Evolutionary conservation across 2,888 invertebrate species (phyloP).

Genomic region (Lamellibrachia satsuma): DNA sequence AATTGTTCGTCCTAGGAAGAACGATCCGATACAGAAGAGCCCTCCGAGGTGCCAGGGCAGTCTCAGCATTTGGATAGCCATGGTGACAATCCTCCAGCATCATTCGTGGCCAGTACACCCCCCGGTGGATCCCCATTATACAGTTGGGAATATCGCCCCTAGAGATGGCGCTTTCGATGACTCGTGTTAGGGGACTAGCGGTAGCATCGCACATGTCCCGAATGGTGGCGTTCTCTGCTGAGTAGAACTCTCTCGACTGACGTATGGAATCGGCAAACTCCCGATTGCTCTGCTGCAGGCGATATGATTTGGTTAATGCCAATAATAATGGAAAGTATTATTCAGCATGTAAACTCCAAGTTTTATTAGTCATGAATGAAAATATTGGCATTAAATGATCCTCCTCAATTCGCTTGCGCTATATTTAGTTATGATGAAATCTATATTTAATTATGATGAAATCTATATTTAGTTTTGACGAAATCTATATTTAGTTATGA

Average conservation of each 20-base stretch:
- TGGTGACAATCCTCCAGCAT: slow-evolving; percentile 38
- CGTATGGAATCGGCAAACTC: slow-evolving; percentile 48
- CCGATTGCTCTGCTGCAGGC: slow-evolving; percentile 29
- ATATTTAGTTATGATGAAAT: too few relatives aligned
- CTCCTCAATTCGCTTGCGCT: too few relatives aligned
- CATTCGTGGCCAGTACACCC: slow-evolving; percentile 59
- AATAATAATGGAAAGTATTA: not conserved
- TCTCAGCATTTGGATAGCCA: slow-evolving; percentile 43
- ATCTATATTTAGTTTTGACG: too few relatives aligned
- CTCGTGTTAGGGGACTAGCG: slow-evolving; percentile 38
- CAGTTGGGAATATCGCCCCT: slow-evolving; percentile 45
- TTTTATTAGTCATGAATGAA: not conserved
- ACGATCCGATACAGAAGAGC: slow-evolving; percentile 55
- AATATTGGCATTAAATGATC: too few relatives aligned
- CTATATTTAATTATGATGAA: too few relatives aligned
- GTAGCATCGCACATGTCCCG: not conserved
- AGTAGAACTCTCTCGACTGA: slow-evolving; percentile 54
- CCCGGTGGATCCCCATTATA: slow-evolving; percentile 54
- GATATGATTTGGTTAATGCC: not conserved
- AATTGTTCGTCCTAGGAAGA: slow-evolving; percentile 45
- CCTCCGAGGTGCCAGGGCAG: slow-evolving; percentile 49
- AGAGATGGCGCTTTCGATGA: slow-evolving; percentile 47
- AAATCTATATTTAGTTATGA: too few relatives aligned
- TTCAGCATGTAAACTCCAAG: not conserved
- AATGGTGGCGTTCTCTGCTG: not conserved